Percentiles rank a stretch among this genome's conserved stretches.
phyloP scores from a whole-genome alignment of 2,113 vertebrate species.

The Ammodytes dubius region DNA sequence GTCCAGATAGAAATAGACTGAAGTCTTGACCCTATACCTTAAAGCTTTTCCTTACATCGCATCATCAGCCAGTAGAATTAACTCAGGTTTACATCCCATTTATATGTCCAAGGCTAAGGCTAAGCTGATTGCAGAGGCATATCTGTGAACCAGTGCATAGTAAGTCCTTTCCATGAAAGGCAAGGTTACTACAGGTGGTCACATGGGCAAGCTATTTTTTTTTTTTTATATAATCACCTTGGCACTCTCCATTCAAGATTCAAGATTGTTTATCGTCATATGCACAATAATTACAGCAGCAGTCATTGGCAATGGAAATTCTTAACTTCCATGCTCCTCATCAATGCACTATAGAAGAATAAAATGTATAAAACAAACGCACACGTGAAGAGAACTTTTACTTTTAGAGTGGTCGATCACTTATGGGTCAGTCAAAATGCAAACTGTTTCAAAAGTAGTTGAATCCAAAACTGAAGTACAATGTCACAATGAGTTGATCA shows the following conservation, averaged over 20 bases:
- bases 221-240: background rate
- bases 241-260: background rate
- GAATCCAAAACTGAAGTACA: background rate
- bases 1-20: conserved; percentile 69
- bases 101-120: conserved; percentile 33
- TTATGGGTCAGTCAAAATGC: background rate
- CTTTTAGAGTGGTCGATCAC: background rate
- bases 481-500: background rate
- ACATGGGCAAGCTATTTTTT: background rate
- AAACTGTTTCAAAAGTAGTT: background rate
- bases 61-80: conserved; percentile 24
- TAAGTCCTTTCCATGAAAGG: conserved; percentile 5
- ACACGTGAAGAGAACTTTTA: background rate
- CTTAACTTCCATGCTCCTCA: no score
- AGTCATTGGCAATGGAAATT: no score
- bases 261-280: no score
- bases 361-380: no score
- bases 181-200: background rate
- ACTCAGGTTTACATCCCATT: conserved; percentile 39
- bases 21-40: conserved; percentile 45
- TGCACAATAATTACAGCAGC: no score
- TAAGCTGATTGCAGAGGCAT: conserved; percentile 54
- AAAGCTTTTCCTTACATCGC: conserved; percentile 26
- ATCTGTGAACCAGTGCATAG: conserved; percentile 47
- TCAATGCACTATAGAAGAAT: no score